These are phyloP conservation scores for Bungarus multicinctus DNA, from an alignment of 2,113 vertebrate genomes.

Conservation along the genomic window DNA sequence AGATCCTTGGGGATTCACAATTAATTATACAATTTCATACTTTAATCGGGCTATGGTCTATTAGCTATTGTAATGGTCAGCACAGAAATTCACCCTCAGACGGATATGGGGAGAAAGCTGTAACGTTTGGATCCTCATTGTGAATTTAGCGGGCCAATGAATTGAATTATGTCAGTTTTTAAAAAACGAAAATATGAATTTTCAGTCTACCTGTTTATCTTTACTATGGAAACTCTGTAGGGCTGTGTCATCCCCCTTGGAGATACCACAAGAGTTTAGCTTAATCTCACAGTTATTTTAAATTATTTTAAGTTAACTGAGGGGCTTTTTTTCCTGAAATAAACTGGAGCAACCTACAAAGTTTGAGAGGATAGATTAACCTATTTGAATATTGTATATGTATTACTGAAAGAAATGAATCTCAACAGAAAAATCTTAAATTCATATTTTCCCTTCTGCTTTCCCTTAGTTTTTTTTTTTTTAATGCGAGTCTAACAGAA, in stretches of 20 bases:
- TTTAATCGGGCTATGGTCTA: not conserved
- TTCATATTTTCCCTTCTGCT: not conserved
- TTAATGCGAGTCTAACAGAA: slow-evolving; percentile 4
- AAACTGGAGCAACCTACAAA: slow-evolving; percentile 10
- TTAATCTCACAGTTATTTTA: not conserved
- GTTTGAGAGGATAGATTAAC: not conserved
- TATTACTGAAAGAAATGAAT: slow-evolving; percentile 20
- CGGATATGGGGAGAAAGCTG: not conserved
- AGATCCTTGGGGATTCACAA: not conserved
- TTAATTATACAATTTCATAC: not conserved
- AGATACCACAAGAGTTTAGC: not conserved
- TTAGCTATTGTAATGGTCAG: not conserved
- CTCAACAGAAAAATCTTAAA: not conserved
- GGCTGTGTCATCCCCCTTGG: not conserved
- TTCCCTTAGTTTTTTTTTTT: not conserved
- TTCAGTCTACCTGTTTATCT: not conserved
- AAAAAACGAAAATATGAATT: not conserved
- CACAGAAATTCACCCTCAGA: not conserved
- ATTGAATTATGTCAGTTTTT: not conserved
- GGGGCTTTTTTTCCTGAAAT: not conserved
- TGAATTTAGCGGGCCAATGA: not conserved
- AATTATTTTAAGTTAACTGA: not conserved
- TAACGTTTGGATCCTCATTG: not conserved
- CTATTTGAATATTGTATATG: slow-evolving; percentile 20
- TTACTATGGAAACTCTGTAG: not conserved